These are phyloP conservation scores for Ophioninae sp. DNA, from an alignment of 2,888 invertebrate species.

Conservation along the genomic window DNA sequence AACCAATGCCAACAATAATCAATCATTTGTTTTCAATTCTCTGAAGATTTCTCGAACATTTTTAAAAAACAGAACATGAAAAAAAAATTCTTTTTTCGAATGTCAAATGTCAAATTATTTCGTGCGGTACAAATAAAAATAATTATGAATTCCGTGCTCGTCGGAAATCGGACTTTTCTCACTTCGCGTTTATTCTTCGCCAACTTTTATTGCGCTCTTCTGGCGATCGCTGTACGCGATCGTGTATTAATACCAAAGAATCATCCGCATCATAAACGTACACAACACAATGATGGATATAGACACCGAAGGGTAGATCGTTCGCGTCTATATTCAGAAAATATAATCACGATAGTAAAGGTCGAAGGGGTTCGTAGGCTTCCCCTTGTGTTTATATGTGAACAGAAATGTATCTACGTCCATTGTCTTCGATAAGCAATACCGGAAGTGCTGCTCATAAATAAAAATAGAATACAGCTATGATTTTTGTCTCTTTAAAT, in stretches of 20 bases:
- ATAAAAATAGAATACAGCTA: background rate
- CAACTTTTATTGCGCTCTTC: conserved; percentile 3
- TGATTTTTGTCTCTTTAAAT: background rate
- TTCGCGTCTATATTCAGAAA: conserved; percentile 46
- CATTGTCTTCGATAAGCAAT: conserved; percentile 16
- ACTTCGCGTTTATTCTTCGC: conserved; percentile 10
- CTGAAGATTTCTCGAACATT: no score
- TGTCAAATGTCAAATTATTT: no score
- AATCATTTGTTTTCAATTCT: no score
- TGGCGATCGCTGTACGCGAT: conserved; percentile 1
- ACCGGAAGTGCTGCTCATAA: background rate
- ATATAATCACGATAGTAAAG: conserved; percentile 26
- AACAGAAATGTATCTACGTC: no score
- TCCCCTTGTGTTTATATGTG: background rate
- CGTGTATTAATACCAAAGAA: conserved; percentile 16
- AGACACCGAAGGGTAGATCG: conserved; percentile 56
- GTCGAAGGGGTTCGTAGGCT: background rate
- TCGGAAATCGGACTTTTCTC: background rate
- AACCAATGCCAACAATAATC: background rate
- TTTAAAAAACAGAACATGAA: no score
- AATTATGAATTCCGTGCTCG: background rate
- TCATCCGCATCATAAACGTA: conserved; percentile 54
- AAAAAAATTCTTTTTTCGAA: no score
- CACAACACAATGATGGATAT: conserved; percentile 47
- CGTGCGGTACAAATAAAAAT: no score